phyloP scores from a whole-genome alignment of 2,888 invertebrate genomes.

The Sepiola atlantica region DNA sequence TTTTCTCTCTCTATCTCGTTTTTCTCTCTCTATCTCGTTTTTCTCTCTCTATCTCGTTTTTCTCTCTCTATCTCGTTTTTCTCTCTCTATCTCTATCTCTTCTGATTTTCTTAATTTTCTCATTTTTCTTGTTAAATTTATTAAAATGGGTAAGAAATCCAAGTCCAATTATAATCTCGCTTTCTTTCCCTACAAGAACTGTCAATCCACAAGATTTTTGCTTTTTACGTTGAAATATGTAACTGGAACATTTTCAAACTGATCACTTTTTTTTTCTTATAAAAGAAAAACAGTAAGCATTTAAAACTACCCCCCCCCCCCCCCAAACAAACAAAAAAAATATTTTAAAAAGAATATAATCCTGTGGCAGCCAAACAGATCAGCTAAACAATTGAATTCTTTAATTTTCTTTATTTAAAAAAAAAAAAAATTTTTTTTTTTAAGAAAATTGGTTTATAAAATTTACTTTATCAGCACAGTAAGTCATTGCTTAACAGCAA shows the following conservation, averaged over 20 bases:
- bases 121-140: too few relatives aligned
- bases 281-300: neutral
- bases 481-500: neutral
- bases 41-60: too few relatives aligned
- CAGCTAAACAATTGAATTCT: neutral
- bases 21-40: too few relatives aligned
- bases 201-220: neutral
- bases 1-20: too few relatives aligned
- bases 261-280: neutral
- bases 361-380: conserved; percentile 32
- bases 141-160: neutral
- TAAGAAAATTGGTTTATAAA: conserved; percentile 7
- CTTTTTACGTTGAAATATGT: neutral
- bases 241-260: neutral
- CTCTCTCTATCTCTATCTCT: too few relatives aligned
- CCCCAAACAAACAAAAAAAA: too few relatives aligned
- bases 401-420: too few relatives aligned
- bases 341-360: neutral
- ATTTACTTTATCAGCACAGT: conserved; percentile 8
- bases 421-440: too few relatives aligned
- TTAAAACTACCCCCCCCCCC: neutral
- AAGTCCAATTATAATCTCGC: neutral
- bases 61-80: too few relatives aligned
- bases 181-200: neutral
- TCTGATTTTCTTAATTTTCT: too few relatives aligned